Percentiles rank a stretch among this genome's conserved stretches.
Conservation (phyloP, 2,888 invertebrate species). For the Drosophila kanekoi region DNA sequence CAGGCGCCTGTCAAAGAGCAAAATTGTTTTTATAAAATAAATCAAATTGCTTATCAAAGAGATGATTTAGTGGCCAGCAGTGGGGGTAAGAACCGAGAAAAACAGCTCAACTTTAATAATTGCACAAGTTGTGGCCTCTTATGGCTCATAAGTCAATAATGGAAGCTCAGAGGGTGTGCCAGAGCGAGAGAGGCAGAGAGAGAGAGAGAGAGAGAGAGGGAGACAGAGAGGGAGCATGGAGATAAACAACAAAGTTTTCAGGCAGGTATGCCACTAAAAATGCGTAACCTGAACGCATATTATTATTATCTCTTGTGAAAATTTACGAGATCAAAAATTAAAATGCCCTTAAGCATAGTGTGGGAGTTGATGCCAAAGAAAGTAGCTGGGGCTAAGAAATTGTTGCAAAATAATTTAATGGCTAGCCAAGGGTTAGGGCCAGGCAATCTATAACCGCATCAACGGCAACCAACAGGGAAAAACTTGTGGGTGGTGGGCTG, state of each 20-base stretch:
- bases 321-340: slow-evolving; percentile 82
- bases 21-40: slow-evolving; percentile 77
- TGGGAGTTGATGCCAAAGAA: slow-evolving; percentile 28
- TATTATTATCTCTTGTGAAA: slow-evolving; percentile 81
- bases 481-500: slow-evolving; percentile 38
- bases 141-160: slow-evolving; percentile 78
- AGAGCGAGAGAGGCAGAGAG: neutral
- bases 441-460: slow-evolving; percentile 76
- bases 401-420: slow-evolving; percentile 80
- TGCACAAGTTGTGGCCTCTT: slow-evolving; percentile 77
- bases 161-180: slow-evolving; percentile 19
- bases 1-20: slow-evolving; percentile 66
- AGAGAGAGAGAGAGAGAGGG: neutral
- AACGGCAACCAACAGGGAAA: slow-evolving; percentile 45
- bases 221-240: neutral
- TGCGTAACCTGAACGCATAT: slow-evolving; percentile 77
- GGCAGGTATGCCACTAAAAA: slow-evolving; percentile 66
- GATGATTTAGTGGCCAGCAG: slow-evolving; percentile 70
- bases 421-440: slow-evolving; percentile 68
- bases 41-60: slow-evolving; percentile 80
- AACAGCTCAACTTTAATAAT: slow-evolving; percentile 73
- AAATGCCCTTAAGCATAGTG: slow-evolving; percentile 67
- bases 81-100: slow-evolving; percentile 2
- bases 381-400: slow-evolving; percentile 68
- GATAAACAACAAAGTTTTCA: slow-evolving; percentile 48